phyloP scores from a whole-genome alignment of 2,888 invertebrate species.

The Hipparchia semele region DNA sequence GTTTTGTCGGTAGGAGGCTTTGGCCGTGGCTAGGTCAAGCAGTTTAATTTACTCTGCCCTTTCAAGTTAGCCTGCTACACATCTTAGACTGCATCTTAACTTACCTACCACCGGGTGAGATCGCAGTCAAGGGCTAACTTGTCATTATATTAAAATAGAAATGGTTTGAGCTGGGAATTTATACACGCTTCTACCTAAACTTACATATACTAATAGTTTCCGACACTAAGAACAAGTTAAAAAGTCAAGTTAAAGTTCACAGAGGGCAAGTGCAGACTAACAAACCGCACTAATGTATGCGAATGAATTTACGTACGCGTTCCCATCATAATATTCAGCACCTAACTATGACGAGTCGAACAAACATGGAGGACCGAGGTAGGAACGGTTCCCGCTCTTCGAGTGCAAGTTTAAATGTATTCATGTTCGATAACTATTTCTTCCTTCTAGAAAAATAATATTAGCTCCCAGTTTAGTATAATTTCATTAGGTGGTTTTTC shows the following conservation, averaged over 20 bases:
- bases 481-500: too few species aligned
- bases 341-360: constrained; percentile 33
- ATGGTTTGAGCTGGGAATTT: too few species aligned
- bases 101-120: too few species aligned
- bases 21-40: too few species aligned
- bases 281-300: constrained; percentile 59
- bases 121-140: too few species aligned
- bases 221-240: constrained; percentile 1
- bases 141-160: too few species aligned
- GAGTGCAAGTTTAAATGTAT: constrained; percentile 36
- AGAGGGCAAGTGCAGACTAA: constrained; percentile 30
- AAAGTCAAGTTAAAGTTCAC: constrained; percentile 29
- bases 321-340: constrained; percentile 44
- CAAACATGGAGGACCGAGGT: constrained; percentile 29
- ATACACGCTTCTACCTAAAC: neutral
- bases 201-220: neutral
- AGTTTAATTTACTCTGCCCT: too few species aligned
- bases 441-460: constrained; percentile 13
- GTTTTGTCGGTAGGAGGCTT: too few species aligned
- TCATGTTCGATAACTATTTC: constrained; percentile 30
- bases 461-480: neutral
- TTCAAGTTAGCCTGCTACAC: too few species aligned
- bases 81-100: too few species aligned
- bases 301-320: constrained; percentile 41
- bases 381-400: constrained; percentile 14